Evolutionary conservation across 2,113 vertebrate species (phyloP), one percentile per base, ranked within the genome.

Genomic region (Coracopsis vasa): DNA sequence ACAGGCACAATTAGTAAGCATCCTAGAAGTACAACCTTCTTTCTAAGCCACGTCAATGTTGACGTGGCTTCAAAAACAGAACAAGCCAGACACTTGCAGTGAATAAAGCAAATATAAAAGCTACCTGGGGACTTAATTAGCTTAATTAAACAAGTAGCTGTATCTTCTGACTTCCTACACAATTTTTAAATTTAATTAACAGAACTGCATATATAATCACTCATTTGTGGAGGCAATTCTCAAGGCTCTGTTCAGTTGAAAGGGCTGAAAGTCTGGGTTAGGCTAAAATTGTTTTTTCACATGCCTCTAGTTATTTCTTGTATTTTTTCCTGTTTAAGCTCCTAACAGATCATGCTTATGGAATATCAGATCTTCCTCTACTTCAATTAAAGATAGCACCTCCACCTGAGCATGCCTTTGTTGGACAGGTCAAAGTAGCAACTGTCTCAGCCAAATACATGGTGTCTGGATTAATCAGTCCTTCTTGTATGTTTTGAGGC

Each of bases 131-230:
- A 96, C 81, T 95, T 95, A 95, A 96, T 96, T 97, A 96, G 45
- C 82, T 95, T 96, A 96, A 97, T 95, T 96, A 96, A 94, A 94
- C 94, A 94, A 93, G 95, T 80, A 96, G 93, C 91, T 94, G 25
- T 91, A 92, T 45, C 93, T 95, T 96, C 85, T 90, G 21, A 95
- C 94, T 96, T 96, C 96, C 96, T 96, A 93, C 95, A 88, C 86
- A 73, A 88, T 88, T 96, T 94, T 91, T 44, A 92, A 86, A 94
- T 96, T 97, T 96, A 97, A 97, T 96, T 96, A 97, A 96, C 84
- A 85, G 81, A 96, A 58, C 78, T 97, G 95, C 94, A 94, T 88
- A 42, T 70, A 82, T 91, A 94, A 96, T 82, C 92, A 95, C 74
- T 70, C 78, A 73, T 82, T 91, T 82, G 71, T 56, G 58, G 70